These are phyloP conservation scores for Chymomyza caudatula DNA, from an alignment of 2,888 invertebrate species.

Conservation along the genomic window DNA sequence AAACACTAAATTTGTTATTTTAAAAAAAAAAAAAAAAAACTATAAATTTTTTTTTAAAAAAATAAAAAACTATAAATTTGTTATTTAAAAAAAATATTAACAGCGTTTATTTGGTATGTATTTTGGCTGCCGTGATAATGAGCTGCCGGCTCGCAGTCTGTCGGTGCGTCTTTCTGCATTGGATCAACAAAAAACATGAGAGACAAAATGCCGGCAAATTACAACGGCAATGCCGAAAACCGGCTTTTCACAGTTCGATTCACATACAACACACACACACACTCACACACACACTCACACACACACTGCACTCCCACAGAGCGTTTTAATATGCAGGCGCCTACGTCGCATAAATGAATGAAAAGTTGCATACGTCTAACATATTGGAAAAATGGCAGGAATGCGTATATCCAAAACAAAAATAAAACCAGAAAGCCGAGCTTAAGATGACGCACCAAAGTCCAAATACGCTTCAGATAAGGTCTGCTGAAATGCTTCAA, in stretches of 20 bases:
- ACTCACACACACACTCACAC: neutral
- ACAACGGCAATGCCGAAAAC: slow-evolving; percentile 30
- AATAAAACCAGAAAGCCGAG: neutral
- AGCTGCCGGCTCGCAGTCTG: neutral
- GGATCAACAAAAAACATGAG: slow-evolving; percentile 23
- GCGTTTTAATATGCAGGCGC: slow-evolving; percentile 34
- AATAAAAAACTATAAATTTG: too few species aligned
- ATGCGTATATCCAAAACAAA: slow-evolving; percentile 43
- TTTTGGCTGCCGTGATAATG: neutral
- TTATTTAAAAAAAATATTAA: too few species aligned
- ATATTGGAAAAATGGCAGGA: slow-evolving; percentile 48
- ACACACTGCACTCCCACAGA: neutral
- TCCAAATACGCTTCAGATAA: neutral
- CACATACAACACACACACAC: neutral
- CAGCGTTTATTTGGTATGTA: too few species aligned
- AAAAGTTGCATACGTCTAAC: slow-evolving; percentile 16
- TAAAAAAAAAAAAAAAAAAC: too few species aligned
- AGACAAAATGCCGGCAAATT: slow-evolving; percentile 61
- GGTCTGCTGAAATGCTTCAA: neutral
- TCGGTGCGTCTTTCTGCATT: neutral
- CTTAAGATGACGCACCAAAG: neutral
- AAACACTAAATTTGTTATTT: too few species aligned
- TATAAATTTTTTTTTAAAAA: too few species aligned
- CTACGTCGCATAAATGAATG: slow-evolving; percentile 39
- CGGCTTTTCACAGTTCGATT: slow-evolving; percentile 40